Base-by-base conservation (phyloP, 2,113 vertebrate species). In the Platysteira castanea region DNA sequence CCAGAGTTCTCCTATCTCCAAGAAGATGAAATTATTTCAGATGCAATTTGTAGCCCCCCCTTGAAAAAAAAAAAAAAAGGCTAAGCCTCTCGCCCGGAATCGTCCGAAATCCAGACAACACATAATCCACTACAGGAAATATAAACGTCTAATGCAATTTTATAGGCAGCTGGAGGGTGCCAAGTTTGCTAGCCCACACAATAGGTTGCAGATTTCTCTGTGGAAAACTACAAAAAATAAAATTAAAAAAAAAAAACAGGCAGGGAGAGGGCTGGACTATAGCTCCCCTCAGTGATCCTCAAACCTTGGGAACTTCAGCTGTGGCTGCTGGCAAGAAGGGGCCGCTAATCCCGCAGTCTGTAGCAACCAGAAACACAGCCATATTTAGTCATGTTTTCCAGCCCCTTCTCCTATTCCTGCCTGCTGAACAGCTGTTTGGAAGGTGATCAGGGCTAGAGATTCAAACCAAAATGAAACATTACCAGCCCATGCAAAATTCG, bases 351-450 rank as follows among this genome's bases (percentile, higher is more conserved):
- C 89, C 2, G 0, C 84, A 2, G 91, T 33, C 71, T 54, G 75
- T 22, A 92, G 75, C 90, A 56, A 63, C 44, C 76, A 90, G 90
- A 88, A 96, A 94, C 93, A 87, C 79, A 78, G 96, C 96, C 96
- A 93, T 97, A 97, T 96, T 96, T 96, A 97, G 96, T 95, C 92
- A 97, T 96, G 92, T 96, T 96, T 88, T 92, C 95, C 95, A 96
- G 88, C 79, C 90, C 95, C 90, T 88, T 90, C 71, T 95, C 81
- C 75, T 57, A 5, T 59, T 87, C 79, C 85, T 84, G 68, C 82
- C 78, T 46, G 57, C 76, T n/a, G 35, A 60, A 54, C 85, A 80
- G 59, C 79, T 52, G 3, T 42, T 74, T 64, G 88, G 88, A 81
- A 89, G 64, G 64, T 9, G 7, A 81, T 76, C 76, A 46, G 52